Evolutionary conservation across 1,140 invertebrate species (phyloP), one percentile per base, ranked within the genome.

Genomic region (Pseudoatta argentina): DNA sequence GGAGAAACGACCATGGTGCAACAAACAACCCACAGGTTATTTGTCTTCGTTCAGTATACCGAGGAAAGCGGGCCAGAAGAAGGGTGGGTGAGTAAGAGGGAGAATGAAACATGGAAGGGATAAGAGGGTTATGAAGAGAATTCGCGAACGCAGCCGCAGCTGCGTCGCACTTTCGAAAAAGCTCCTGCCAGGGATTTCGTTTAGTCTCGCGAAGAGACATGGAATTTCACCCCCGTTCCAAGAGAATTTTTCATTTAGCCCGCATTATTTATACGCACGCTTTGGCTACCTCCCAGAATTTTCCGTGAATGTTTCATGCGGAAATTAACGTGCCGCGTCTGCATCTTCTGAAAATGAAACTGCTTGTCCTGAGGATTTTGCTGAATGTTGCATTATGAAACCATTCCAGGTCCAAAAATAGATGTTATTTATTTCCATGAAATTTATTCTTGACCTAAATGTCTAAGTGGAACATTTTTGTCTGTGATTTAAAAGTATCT

Each of bases 201-300:
- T 82, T 34, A 83, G 79, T 61, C 44, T 48, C 73, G 34, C 48
- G 61, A 55, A 66, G 63, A 51, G 82, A 78, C 48, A 73, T 51
- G 73, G 59, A 85, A 85, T 85, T 85, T 85, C 72, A 34, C 72
- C 48, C 59, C 69, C 59, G 82, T 76, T 55, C 81, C 48, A 61
- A 69, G 71, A 53, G 82, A 76, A 78, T 76, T 85, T 85, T 85
- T 69, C 73, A 78, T 85, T 85, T 85, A 85, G 48, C 82, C 34
- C 51, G 73, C 73, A 85, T 85, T 85, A 85, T 85, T 85, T 85
- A 85, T 85, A 78, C 82, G 82, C 82, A 78, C 73, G 63, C 59
- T 85, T 85, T 85, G 73, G 82, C 59, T 51, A 76, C 73, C 59
- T 39, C 82, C 59, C 82, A 78, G 73, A 78, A 85, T 76, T 76